Base-by-base conservation (phyloP, 92 coral and sea anemone genomes). In the Meandrina meandrites region DNA sequence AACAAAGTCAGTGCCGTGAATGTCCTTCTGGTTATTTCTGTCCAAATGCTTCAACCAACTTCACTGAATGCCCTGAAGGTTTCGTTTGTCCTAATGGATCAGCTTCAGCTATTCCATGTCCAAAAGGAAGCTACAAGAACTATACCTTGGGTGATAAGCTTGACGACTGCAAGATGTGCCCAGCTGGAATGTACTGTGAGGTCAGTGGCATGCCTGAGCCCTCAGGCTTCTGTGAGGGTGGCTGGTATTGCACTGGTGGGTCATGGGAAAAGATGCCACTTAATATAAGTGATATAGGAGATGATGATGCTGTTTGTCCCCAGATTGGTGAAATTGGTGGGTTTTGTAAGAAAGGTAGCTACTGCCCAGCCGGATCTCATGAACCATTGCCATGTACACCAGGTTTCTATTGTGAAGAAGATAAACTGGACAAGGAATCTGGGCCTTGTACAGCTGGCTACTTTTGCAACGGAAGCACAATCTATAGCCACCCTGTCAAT, bases 211-310 rank as follows among this genome's bases (percentile, higher is more conserved):
- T 90, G 94, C 89, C 93, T 30, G 68, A 84, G 19, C 99, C 99
- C 5, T 87, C 89, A 70, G 99, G 99, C 10, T 79, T 85, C 56
- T 97, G 99, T 86, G 95, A 96, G 30, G 94, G 92, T 31, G 99
- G 99, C 30, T 95, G 98, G 97, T 97, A 84, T 87, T 97, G 99
- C 75, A 94, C 91, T 77, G 99, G 99, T 69, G 99, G 99, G 42
- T 97, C 99, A 32, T 97, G 99, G 99, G 97, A 97, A 86, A 89
- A 80, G 62, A 75, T 84, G 84, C 99, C 99, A 6, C 90, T 97
- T 16, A 93, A 95, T 86, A 81, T 83, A 27, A 88, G 76, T 15
- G 94, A 95, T 40, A 95, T 97, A 60, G 95, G 93, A 72, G 95
- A 97, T 83, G 97, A 94, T 67, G 91, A 91, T 40, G 93, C 95